phyloP scores from a whole-genome alignment of 2,888 invertebrate species.

The Patella ulyssiponensis region DNA sequence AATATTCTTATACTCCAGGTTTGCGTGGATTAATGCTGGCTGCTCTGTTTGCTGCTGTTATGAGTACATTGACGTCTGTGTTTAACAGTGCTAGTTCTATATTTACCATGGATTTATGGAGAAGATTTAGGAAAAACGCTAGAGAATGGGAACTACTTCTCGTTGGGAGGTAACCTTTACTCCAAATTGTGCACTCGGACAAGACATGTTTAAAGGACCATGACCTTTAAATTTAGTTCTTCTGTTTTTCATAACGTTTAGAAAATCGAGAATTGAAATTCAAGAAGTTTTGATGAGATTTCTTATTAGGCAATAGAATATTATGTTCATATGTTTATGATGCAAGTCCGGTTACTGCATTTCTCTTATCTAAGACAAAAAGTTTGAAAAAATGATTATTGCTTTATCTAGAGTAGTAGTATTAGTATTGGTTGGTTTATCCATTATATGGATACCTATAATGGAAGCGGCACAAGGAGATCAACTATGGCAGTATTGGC shows the following conservation, averaged over 20 bases:
- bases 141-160: conserved; percentile 32
- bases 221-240: too few relatives aligned
- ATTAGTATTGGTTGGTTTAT: conserved; percentile 30
- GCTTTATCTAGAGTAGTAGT: conserved; percentile 27
- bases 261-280: too few relatives aligned
- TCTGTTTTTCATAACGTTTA: too few relatives aligned
- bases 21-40: conserved; percentile 38
- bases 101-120: conserved; percentile 41
- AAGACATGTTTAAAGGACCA: too few relatives aligned
- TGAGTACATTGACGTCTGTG: conserved; percentile 40
- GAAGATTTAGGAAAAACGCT: conserved; percentile 25
- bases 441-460: conserved; percentile 41
- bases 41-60: conserved; percentile 37
- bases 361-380: too few relatives aligned
- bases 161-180: conserved; percentile 20
- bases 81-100: conserved; percentile 40
- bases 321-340: too few relatives aligned
- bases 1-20: conserved; percentile 16
- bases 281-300: too few relatives aligned
- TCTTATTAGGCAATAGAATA: too few relatives aligned
- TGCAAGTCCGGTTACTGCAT: too few relatives aligned
- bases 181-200: too few relatives aligned
- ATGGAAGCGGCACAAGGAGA: conserved; percentile 44
- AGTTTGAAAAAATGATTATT: too few relatives aligned
- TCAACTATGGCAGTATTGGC: conserved; percentile 55